phyloP scores from a whole-genome alignment of 2,113 vertebrate species.

The Uria aalge region DNA sequence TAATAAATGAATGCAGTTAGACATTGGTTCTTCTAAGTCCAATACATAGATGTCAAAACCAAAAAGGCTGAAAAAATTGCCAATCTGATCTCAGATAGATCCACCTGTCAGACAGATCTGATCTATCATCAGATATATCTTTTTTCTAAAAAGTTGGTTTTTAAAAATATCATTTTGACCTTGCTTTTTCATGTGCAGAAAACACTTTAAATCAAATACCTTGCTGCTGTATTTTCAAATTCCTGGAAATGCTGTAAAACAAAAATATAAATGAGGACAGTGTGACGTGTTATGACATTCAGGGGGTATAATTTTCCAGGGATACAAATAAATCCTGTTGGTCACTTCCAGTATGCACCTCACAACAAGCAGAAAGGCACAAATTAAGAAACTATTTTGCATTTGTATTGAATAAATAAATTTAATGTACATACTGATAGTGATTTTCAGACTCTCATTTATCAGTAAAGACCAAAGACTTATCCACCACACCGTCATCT shows the following conservation, averaged over 20 bases:
- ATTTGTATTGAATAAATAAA: not conserved
- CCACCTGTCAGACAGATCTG: no score
- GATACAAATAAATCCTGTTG: not conserved
- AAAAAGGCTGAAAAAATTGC: not conserved
- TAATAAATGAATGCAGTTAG: not conserved
- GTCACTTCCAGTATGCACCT: not conserved
- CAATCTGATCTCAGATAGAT: not conserved
- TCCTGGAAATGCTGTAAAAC: not conserved
- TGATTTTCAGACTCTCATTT: not conserved
- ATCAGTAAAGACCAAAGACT: not conserved
- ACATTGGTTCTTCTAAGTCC: not conserved
- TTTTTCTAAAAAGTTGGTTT: not conserved
- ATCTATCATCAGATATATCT: no score
- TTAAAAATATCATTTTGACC: not conserved
- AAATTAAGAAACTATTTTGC: not conserved
- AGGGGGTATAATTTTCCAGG: not conserved
- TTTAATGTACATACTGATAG: not conserved
- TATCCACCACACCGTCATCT: rapidly evolving
- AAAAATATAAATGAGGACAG: not conserved
- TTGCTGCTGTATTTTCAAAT: not conserved
- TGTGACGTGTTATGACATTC: not conserved
- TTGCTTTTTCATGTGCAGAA: not conserved
- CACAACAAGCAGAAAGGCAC: not conserved
- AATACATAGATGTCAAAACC: not conserved
- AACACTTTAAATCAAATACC: not conserved